Evolutionary conservation across 2,113 vertebrate genomes (phyloP), one percentile per base, ranked within the genome.

Genomic region (Austrofundulus limnaeus): DNA sequence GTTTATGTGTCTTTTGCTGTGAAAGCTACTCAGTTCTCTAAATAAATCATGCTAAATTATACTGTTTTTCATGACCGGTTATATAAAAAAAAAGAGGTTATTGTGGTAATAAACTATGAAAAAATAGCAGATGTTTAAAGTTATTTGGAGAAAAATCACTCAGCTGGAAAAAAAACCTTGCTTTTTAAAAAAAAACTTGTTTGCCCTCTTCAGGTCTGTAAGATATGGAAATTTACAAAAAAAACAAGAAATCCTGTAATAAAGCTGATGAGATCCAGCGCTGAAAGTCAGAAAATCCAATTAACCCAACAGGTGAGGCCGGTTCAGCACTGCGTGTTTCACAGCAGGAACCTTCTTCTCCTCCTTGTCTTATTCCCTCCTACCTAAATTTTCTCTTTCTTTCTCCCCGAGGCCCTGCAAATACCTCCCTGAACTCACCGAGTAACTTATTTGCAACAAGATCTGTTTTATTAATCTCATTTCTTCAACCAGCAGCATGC

Each of bases 151-250:
- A 19, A 23, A 42, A 19, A 43, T 48, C 51, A 14, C 3, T 25
- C 9, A 23, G 37, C 42, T 53, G 43, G 28, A 60, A 53, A 25
- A 62, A 47, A 37, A 59, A 2, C 34, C 10, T 5, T 13, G n/a
- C 11, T 0, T 24, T 80, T 78, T 42, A 71, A 64, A 72, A 65
- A 54, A 70, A 77, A 74, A 60, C 81, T 71, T 11, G 73, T 80
- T 83, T 92, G 88, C 88, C 90, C 88, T 89, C 89, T 90, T 87
- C 84, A 89, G 89, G 88, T 69, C 55, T 70, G 59, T 11, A 84
- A 71, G 66, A 74, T 75, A 70, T 65, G 45, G 23, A 49, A n/a
- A 52, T 70, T n/a, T 25, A n/a, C n/a, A n/a, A n/a, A n/a, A n/a
- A n/a, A 28, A 4, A 7, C 7, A 46, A 54, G 61, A 37, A 31